These are phyloP conservation scores for Meles meles DNA, from an alignment of 2,113 vertebrate genomes.

Conservation along the genomic window DNA sequence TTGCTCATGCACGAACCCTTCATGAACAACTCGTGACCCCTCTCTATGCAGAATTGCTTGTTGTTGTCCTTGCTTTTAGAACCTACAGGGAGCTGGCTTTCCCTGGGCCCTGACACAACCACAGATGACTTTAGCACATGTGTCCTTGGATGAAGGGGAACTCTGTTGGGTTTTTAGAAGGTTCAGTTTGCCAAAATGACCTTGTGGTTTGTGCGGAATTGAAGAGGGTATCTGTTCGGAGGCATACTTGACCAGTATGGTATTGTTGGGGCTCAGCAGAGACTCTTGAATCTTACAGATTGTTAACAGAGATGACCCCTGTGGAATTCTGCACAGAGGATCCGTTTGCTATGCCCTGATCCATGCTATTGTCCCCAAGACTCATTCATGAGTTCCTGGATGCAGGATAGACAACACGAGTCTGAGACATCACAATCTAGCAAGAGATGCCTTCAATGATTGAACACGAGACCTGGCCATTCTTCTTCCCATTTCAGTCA, in stretches of 20 bases:
- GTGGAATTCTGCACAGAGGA: background rate
- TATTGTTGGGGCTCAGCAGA: accelerated
- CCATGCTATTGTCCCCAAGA: background rate
- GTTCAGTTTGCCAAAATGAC: background rate
- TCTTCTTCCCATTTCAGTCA: accelerated
- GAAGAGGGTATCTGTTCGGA: background rate
- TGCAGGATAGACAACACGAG: accelerated
- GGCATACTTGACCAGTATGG: accelerated
- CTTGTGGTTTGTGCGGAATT: accelerated
- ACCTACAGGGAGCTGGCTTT: background rate
- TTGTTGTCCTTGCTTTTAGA: background rate
- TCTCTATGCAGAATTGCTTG: background rate
- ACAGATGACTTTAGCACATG: background rate
- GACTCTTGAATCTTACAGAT: background rate
- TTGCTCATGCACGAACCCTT: accelerated
- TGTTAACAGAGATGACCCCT: background rate
- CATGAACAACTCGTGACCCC: accelerated
- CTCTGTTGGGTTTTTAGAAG: background rate
- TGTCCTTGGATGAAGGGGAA: no score
- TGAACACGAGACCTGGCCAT: background rate
- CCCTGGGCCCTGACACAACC: background rate
- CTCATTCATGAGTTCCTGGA: background rate
- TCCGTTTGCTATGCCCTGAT: accelerated
- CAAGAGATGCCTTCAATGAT: background rate
- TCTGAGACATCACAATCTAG: background rate